Percentiles rank a stretch among this genome's conserved stretches.
phyloP scores from a whole-genome alignment of 92 coral and sea anemone species.

The Actinernus sp. region DNA sequence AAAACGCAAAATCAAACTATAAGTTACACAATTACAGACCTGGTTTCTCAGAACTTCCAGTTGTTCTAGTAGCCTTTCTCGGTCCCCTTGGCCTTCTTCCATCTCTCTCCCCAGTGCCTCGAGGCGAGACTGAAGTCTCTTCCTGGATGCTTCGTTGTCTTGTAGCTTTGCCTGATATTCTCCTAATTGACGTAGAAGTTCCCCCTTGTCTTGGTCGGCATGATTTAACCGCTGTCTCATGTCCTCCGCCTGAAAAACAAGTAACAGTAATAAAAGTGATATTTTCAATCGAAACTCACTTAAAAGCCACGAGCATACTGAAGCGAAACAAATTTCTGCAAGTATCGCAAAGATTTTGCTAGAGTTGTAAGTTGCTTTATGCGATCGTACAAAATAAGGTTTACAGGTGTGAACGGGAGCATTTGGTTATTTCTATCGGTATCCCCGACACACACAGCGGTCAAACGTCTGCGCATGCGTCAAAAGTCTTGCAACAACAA shows the following conservation, averaged over 20 bases:
- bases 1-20: too few species aligned
- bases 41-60: conserved; percentile 87
- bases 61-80: conserved; percentile 83
- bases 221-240: conserved; percentile 69
- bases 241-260: conserved; percentile 70
- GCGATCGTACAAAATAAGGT: too few species aligned
- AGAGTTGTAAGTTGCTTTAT: too few species aligned
- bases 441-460: too few species aligned
- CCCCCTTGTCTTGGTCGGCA: conserved; percentile 72
- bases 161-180: conserved; percentile 74
- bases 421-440: too few species aligned
- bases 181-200: conserved; percentile 55
- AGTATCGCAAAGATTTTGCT: too few species aligned
- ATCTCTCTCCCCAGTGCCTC: conserved; percentile 80
- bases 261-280: background rate
- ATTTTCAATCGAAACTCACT: too few species aligned
- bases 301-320: too few species aligned
- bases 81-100: conserved; percentile 87
- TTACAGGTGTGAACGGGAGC: too few species aligned
- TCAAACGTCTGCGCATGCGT: too few species aligned
- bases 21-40: conserved; percentile 65
- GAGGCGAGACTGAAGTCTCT: conserved; percentile 74
- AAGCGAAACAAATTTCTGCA: too few species aligned
- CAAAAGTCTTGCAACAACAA: too few species aligned
- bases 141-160: conserved; percentile 73